A percentile compares a stretch with the other conserved stretches of the same genome.
Conservation (phyloP, 2,113 vertebrate species). For the Halcyon senegalensis region DNA sequence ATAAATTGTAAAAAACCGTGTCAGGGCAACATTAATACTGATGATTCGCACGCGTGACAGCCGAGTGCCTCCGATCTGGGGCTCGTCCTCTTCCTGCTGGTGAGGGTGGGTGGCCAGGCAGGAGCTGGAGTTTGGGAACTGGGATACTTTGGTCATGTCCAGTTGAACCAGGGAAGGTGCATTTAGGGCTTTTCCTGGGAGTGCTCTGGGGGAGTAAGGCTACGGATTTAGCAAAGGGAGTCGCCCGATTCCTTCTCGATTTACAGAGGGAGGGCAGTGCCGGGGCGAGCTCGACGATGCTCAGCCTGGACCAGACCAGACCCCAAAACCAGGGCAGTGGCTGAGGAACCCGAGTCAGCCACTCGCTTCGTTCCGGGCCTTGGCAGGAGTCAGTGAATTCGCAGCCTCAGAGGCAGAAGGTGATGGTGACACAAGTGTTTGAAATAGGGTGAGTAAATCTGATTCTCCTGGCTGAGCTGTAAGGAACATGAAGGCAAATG, state of each 20-base stretch:
- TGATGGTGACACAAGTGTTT: not conserved
- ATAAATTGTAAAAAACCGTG: not conserved
- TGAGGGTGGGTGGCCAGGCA: fast-evolving
- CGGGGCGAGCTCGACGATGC: not conserved
- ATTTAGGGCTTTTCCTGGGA: not conserved
- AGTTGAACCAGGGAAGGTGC: not conserved
- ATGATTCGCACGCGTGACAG: not conserved
- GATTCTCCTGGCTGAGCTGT: not conserved
- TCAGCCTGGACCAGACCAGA: not conserved
- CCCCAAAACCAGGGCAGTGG: not conserved
- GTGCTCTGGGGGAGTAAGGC: not conserved
- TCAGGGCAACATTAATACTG: not conserved
- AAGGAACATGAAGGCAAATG: not conserved
- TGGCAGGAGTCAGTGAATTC: not conserved
- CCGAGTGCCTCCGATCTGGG: fast-evolving
- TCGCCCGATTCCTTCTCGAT: fast-evolving
- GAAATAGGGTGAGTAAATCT: not conserved
- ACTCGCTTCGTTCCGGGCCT: fast-evolving
- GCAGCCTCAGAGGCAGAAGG: not conserved
- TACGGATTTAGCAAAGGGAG: not conserved
- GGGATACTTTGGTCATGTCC: fast-evolving
- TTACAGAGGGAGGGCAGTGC: not conserved
- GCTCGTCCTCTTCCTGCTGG: not conserved
- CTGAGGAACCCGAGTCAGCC: not conserved
- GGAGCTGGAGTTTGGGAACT: not conserved